Conservation (phyloP, 2,888 invertebrate species). For the Melikaiella ostensackeni region DNA sequence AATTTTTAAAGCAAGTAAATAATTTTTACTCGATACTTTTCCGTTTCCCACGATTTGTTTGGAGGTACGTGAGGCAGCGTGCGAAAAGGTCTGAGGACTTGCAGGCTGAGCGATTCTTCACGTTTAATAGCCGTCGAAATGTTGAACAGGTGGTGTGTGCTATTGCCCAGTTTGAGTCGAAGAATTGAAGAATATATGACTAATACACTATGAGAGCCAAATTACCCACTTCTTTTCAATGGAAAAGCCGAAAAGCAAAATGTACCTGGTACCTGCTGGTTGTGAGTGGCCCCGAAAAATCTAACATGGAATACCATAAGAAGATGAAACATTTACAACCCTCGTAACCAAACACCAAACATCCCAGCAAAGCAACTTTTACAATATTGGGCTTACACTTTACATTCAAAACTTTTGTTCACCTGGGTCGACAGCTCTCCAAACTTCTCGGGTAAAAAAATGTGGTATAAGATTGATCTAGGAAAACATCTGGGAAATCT, state of each 20-base stretch:
- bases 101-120: not conserved
- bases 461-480: no score
- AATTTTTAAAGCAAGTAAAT: not conserved
- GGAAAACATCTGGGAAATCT: no score
- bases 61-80: slow-evolving; percentile 13
- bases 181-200: slow-evolving; percentile 1
- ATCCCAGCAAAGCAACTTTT: slow-evolving; percentile 18
- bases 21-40: not conserved
- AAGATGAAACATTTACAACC: slow-evolving; percentile 18
- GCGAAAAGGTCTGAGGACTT: slow-evolving; percentile 15
- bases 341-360: slow-evolving; percentile 12
- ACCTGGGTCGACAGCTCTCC: not conserved
- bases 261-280: not conserved
- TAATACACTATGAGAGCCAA: slow-evolving; percentile 19
- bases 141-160: slow-evolving; percentile 34
- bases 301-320: not conserved
- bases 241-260: slow-evolving; percentile 8
- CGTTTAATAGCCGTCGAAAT: slow-evolving; percentile 15
- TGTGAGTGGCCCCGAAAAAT: not conserved
- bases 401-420: slow-evolving; percentile 15
- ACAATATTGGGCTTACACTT: not conserved
- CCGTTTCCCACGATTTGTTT: slow-evolving; percentile 35
- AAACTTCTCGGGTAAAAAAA: no score
- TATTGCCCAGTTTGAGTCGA: slow-evolving; percentile 18
- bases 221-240: slow-evolving; percentile 28